Base-by-base conservation (phyloP, 2,888 invertebrate genomes). In the Eudasyphora cyanicolor region DNA sequence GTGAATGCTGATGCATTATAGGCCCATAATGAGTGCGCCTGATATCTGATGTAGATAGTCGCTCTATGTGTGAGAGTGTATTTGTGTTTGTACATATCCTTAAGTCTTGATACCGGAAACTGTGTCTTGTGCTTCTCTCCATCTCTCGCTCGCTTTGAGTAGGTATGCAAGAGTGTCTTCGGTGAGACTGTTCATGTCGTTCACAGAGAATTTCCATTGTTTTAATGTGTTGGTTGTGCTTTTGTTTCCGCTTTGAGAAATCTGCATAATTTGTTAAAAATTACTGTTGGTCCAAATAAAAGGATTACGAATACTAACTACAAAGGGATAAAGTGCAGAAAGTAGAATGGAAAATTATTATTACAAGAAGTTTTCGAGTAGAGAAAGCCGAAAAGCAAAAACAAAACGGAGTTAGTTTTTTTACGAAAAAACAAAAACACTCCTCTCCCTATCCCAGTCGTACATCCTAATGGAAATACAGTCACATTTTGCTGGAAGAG, bases 181-280 rank as follows among this genome's bases (percentile, higher is more conserved):
- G n/a, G n/a, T n/a, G n/a, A n/a, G 67, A 64, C 32, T 35, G 35
- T 70, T 70, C 57, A 69, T 38, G 51, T 57, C 54, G 35, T 57
- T 19, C 24, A 42, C 73, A 78, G 32, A 54, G 45, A 64, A 54
- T 82, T 62, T 82, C 51, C 75, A 79, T 76, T 82, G 71, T 79
- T 79, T 76, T 62, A 75, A 67, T 57, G 64, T 38, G 6, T 70
- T 67, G 51, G 51, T 70, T 70, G 62, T 62, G 24, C 78, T 70
- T 82, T 82, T 79, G 78, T 71, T 79, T 82, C 62, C 78, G 82
- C 32, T 71, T 24, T 69, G 51, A 76, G 62, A 78, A 75, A 76
- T 78, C 64, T 82, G 70, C 78, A 71, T 82, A 78, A 76, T 82
- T 82, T 82, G 79, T 79, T 67, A 51, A 79, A 79, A 76, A 79